A percentile compares a stretch with the other conserved stretches of the same genome.
Conservation (phyloP, 2,797 vertebrate species). For the Typhlichthys subterraneus region DNA sequence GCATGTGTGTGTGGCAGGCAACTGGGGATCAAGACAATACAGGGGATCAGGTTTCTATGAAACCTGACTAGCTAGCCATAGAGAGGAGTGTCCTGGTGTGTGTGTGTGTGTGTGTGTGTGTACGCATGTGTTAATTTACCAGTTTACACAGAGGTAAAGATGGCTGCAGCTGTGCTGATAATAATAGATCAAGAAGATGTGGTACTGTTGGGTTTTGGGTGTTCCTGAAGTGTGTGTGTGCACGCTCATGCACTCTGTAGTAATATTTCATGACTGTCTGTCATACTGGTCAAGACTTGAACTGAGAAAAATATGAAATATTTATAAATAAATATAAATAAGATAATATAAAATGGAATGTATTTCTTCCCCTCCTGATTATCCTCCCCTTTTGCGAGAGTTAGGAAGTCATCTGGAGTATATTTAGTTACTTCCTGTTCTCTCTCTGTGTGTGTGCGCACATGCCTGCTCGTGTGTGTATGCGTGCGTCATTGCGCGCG, state of each 20-base stretch:
- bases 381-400: neutral
- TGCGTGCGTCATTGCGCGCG: slow-evolving; percentile 6
- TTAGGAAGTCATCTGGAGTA: slow-evolving; percentile 1
- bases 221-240: no score
- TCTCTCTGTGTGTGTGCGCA: neutral
- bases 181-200: no score
- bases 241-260: no score
- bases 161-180: neutral
- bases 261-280: no score
- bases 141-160: slow-evolving; percentile 20
- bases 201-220: no score
- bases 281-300: no score
- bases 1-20: slow-evolving; percentile 24
- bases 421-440: slow-evolving; percentile 13
- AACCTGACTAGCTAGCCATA: slow-evolving; percentile 50
- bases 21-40: slow-evolving; percentile 47
- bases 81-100: slow-evolving; percentile 26
- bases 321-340: no score
- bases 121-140: slow-evolving; percentile 5
- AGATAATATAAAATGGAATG: no score
- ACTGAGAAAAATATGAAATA: no score
- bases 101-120: slow-evolving; percentile 23
- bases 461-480: neutral
- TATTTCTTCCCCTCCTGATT: no score
- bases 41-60: slow-evolving; percentile 59